phyloP scores from a whole-genome alignment of 2,797 vertebrate species.

The Neopelma chrysocephalum region DNA sequence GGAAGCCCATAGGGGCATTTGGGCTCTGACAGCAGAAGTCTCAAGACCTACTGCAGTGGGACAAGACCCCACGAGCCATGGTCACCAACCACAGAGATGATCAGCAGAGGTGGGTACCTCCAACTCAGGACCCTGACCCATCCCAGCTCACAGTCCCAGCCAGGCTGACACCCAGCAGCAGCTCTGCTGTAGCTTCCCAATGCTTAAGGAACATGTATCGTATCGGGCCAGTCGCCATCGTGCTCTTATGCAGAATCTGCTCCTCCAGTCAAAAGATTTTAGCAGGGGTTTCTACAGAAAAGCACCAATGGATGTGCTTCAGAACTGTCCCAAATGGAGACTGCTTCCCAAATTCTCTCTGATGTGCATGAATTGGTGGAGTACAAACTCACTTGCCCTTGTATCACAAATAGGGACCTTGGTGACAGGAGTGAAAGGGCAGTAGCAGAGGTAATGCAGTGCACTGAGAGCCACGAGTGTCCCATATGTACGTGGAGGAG shows the following conservation, averaged over 20 bases:
- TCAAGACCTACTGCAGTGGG: background rate
- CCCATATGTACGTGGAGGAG: accelerated
- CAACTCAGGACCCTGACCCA: background rate
- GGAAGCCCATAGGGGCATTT: background rate
- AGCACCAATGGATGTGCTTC: background rate
- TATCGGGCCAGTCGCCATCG: background rate
- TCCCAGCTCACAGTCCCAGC: background rate
- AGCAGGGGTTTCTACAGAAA: background rate
- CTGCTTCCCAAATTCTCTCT: background rate
- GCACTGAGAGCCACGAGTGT: background rate
- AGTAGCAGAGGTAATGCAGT: background rate
- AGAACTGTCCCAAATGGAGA: background rate
- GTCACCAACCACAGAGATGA: background rate
- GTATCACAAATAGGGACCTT: background rate
- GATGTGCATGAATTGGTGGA: background rate
- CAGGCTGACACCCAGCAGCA: background rate
- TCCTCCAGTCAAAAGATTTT: background rate
- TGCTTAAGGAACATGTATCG: accelerated
- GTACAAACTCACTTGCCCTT: accelerated
- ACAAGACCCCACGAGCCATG: background rate
- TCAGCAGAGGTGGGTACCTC: background rate
- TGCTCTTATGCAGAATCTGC: background rate
- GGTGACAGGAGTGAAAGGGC: background rate
- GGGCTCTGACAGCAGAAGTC: background rate
- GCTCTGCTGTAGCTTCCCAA: background rate